Evolutionary conservation across 2,113 vertebrate species (phyloP).

Genomic region (Patagioenas fasciata): DNA sequence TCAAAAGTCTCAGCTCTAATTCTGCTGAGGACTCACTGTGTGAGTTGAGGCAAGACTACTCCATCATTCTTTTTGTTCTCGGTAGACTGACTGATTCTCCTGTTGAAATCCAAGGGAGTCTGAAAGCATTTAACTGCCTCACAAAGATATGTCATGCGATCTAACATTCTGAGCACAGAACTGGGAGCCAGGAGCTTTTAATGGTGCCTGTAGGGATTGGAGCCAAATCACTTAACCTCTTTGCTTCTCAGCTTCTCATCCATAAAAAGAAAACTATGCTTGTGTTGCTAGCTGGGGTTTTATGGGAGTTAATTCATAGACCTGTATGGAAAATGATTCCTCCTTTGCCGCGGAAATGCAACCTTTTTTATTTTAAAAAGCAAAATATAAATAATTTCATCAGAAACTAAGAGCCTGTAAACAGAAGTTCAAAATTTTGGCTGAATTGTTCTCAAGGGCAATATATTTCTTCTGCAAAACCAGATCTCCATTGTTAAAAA

Average conservation of each 20-base stretch:
- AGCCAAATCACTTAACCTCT: conserved; percentile 72
- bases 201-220: conserved; percentile 60
- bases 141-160: conserved; percentile 67
- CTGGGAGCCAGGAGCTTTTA: conserved; percentile 67
- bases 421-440: not conserved
- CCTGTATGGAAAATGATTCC: conserved; percentile 55
- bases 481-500: not conserved
- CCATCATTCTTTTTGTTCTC: not conserved
- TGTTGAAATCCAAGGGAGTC: conserved; percentile 28
- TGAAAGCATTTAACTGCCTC: conserved; percentile 64
- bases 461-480: not conserved
- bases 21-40: not conserved
- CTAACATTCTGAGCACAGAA: conserved; percentile 67
- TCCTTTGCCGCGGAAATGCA: conserved; percentile 14
- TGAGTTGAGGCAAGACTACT: not conserved
- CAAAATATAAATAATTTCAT: not conserved
- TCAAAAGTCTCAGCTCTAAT: not conserved
- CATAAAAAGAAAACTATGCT: conserved; percentile 71
- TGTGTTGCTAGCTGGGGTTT: conserved; percentile 36
- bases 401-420: not conserved
- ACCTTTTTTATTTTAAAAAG: not conserved
- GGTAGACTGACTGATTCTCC: not conserved
- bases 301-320: conserved; percentile 64
- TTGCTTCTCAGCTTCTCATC: conserved; percentile 68
- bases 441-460: not conserved